Conservation (phyloP, 2,888 invertebrate genomes). For the Capitulum mitella region DNA sequence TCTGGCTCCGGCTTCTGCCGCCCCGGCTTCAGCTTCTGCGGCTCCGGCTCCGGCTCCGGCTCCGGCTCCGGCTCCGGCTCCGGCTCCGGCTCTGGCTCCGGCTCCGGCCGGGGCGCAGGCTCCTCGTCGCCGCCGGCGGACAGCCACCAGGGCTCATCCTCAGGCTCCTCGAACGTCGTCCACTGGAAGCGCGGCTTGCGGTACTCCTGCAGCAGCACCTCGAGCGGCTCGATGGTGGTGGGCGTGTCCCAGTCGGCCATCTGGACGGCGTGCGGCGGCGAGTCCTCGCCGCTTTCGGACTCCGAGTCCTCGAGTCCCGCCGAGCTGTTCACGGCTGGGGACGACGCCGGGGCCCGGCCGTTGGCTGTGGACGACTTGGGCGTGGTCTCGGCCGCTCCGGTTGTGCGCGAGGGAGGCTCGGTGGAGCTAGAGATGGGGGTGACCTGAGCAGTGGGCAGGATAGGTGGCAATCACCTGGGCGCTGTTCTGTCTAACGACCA, state of each 20-base stretch:
- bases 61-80: neutral
- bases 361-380: no score
- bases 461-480: no score
- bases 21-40: neutral
- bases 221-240: neutral
- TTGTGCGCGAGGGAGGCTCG: no score
- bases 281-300: no score
- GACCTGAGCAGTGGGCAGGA: no score
- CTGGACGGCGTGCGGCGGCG: neutral
- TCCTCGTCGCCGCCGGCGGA: neutral
- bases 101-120: neutral
- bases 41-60: neutral
- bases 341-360: no score
- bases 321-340: no score
- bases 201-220: neutral
- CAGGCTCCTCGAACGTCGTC: neutral
- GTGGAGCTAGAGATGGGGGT: no score
- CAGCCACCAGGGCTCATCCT: slow-evolving; percentile 12
- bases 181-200: neutral
- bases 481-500: no score
- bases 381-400: no score
- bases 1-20: neutral
- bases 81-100: neutral
- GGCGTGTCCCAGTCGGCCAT: slow-evolving; percentile 12
- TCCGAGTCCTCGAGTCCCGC: no score